These are phyloP conservation scores for Mus caroli DNA, from an alignment of 2,797 vertebrate genomes.

Conservation along the genomic window DNA sequence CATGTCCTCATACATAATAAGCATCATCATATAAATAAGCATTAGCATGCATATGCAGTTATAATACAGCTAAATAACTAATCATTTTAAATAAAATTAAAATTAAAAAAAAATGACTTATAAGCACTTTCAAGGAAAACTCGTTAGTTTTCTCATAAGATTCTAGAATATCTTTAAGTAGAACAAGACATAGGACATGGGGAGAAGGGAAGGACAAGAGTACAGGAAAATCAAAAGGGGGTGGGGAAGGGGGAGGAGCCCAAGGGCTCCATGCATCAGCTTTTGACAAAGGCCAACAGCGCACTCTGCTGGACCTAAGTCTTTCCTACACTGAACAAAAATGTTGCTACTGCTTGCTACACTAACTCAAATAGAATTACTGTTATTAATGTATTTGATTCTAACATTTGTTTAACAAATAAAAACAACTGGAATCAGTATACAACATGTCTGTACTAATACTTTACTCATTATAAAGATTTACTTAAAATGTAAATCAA, in stretches of 20 bases:
- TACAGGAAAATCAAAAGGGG: neutral
- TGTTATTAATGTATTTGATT: constrained; percentile 49
- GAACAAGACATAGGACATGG: neutral
- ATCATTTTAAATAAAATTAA: constrained; percentile 54
- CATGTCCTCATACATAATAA: neutral
- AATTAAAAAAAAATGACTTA: constrained; percentile 56
- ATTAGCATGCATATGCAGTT: neutral
- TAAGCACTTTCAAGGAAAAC: constrained; percentile 54
- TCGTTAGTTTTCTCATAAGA: constrained; percentile 47
- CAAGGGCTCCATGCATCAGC: neutral
- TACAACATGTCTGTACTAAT: constrained; percentile 40
- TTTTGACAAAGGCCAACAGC: constrained; percentile 85
- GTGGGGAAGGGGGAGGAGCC: too few species aligned
- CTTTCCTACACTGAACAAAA: constrained; percentile 29
- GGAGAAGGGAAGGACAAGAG: neutral
- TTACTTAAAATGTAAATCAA: constrained; percentile 29
- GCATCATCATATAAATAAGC: neutral
- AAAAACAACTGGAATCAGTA: constrained; percentile 31
- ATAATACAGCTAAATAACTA: neutral
- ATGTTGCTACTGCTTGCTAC: neutral
- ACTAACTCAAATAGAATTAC: constrained; percentile 39
- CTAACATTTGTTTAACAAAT: constrained; percentile 48
- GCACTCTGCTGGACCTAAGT: constrained; percentile 88
- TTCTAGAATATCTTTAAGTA: constrained; percentile 8
- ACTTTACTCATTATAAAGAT: neutral